These are phyloP conservation scores for Xylota segnis DNA, from an alignment of 2,888 invertebrate species.

Conservation along the genomic window DNA sequence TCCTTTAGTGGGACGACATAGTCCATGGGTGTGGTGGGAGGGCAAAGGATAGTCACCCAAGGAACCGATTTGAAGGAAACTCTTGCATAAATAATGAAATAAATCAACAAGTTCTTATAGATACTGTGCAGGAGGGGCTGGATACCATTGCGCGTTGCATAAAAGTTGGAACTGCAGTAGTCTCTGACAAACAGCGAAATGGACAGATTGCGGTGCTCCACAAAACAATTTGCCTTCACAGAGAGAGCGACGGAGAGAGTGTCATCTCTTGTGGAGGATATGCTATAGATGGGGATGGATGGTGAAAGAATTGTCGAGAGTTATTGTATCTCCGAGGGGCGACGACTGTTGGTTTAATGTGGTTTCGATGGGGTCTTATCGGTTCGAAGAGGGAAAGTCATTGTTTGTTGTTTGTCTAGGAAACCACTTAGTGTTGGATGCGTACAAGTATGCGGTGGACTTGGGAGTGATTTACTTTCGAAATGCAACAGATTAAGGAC, in stretches of 20 bases:
- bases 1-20: not conserved
- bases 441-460: not conserved
- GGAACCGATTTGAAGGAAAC: constrained; percentile 32
- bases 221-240: not conserved
- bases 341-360: not conserved
- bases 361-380: not conserved
- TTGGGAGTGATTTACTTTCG: not conserved
- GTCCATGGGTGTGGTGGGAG: not conserved
- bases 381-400: not conserved
- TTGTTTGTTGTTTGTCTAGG: constrained; percentile 2
- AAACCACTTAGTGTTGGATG: not conserved
- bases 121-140: not conserved
- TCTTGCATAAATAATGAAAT: constrained; percentile 47
- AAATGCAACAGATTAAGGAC: not conserved
- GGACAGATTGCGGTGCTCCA: not conserved
- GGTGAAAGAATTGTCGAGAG: not conserved
- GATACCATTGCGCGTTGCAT: not conserved
- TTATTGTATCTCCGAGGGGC: not conserved
- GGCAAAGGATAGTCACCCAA: constrained; percentile 5
- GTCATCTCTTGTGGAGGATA: not conserved
- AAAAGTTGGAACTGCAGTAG: constrained; percentile 5
- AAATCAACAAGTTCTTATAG: constrained; percentile 53
- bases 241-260: no score
- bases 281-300: not conserved
- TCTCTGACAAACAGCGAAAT: not conserved